Evolutionary conservation across 2,888 invertebrate genomes (phyloP), one percentile per base, ranked within the genome.

Genomic region (Cryptocephalus moraei): DNA sequence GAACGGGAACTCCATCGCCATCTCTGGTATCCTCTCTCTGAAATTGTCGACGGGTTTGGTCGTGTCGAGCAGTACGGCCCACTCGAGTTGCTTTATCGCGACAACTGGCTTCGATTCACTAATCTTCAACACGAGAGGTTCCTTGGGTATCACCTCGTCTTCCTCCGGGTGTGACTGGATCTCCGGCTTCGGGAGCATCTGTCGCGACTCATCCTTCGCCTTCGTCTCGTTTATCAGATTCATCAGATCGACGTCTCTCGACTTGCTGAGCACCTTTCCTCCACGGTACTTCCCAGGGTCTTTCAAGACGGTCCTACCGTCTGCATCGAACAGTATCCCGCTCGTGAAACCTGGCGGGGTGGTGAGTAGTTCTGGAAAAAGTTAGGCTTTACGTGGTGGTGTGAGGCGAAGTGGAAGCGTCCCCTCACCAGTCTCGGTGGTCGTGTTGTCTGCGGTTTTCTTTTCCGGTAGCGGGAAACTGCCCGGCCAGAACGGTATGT

Each of bases 31-130:
- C 61, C 78, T 78, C 56, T 88, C 80, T 43, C 82, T 76, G 62
- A 93, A 94, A 66, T 94, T 85, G 1, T 75, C 76, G 1, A 94
- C 84, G 0, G 91, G 89, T 45, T 81, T 77, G 0, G 82, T 80
- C 0, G 90, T 82, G 66, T 95, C 90, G 33, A 95, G 76, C 69
- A 86, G 79, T 62, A 92, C 85, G 0, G 93, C 94, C 91, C 91
- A 95, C 62, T 91, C 83, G 1, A 82, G 77, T n/a, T 76, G 75
- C 9, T 74, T 77, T 1, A 71, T 66, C 11, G 73, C 45, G 39
- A 60, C 73, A 1, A 65, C 48, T 46, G 71, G 66, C 0, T 67
- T 62, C 0, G 75, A 70, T 43, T 76, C 75, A 1, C 82, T 81
- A 44, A 89, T 86, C 53, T 81, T 81, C 14, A 91, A 65, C 0